A percentile compares a stretch with the other conserved stretches of the same genome.
Evolutionary conservation across 2,113 vertebrate genomes (phyloP).

Genomic region (Amia ocellicauda): DNA sequence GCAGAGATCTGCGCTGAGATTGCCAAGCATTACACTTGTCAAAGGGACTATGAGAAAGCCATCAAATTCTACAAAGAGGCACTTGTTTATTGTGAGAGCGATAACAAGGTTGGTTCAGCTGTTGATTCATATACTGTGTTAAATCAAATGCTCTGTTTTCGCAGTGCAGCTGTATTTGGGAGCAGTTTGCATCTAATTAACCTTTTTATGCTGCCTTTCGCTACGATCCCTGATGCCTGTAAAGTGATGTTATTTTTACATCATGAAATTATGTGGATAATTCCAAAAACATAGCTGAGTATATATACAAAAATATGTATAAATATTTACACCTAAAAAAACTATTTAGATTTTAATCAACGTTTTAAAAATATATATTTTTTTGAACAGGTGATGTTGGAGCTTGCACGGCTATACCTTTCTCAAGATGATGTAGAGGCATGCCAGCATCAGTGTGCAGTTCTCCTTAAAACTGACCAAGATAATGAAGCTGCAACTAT

Average conservation of each 20-base stretch:
- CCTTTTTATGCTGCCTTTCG: too few species aligned
- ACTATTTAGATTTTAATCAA: too few species aligned
- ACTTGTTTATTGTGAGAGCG: constrained; percentile 91
- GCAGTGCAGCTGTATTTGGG: constrained; percentile 47
- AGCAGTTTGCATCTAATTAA: constrained; percentile 23
- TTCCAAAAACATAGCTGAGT: too few species aligned
- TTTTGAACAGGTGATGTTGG: constrained; percentile 81
- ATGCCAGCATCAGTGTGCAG: constrained; percentile 82
- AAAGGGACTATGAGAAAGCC: constrained; percentile 89
- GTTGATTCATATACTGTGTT: constrained; percentile 20
- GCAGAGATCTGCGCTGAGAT: constrained; percentile 94
- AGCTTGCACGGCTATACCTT: constrained; percentile 85
- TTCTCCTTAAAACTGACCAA: constrained; percentile 84
- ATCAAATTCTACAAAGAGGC: constrained; percentile 99
- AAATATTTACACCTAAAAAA: too few species aligned
- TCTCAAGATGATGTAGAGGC: constrained; percentile 79
- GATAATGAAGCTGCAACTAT: constrained; percentile 85
- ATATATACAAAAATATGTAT: too few species aligned
- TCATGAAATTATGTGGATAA: too few species aligned
- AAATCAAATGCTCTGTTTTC: constrained; percentile 53
- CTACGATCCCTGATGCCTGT: too few species aligned
- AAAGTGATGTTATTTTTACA: too few species aligned
- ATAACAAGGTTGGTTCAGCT: constrained; percentile 85
- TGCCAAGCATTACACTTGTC: constrained; percentile 86
- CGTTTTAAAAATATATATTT: too few species aligned